These are phyloP conservation scores for Lydus trimaculatus DNA, from an alignment of 2,888 invertebrate genomes.

Conservation along the genomic window DNA sequence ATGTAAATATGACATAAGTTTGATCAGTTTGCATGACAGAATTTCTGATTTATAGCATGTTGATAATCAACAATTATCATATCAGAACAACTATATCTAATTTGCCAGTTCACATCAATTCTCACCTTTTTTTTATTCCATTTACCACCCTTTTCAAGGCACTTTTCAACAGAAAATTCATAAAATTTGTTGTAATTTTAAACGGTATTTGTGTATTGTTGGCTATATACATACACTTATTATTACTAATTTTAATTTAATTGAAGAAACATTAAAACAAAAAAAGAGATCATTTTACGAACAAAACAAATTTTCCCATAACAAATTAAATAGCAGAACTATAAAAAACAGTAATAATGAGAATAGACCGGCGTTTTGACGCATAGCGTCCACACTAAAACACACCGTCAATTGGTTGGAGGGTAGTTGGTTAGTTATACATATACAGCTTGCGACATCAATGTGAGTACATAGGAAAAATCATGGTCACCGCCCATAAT, in stretches of 20 bases:
- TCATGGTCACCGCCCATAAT: no score
- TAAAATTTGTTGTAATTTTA: constrained; percentile 27
- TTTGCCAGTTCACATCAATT: background rate
- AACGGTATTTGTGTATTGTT: background rate
- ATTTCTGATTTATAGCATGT: background rate
- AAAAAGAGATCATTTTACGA: background rate
- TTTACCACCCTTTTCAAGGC: constrained; percentile 41
- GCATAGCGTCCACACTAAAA: constrained; percentile 37
- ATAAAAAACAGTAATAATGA: background rate
- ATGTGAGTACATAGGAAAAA: no score
- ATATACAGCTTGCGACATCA: no score
- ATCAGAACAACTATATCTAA: background rate
- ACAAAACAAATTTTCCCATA: background rate
- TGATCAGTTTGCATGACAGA: background rate
- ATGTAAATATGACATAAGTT: background rate
- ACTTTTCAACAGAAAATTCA: constrained; percentile 45
- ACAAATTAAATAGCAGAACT: background rate
- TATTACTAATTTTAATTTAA: background rate
- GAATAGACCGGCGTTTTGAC: constrained; percentile 38
- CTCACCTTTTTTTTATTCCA: constrained; percentile 41
- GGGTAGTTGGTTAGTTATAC: constrained; percentile 1
- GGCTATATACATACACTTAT: background rate
- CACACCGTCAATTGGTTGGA: constrained; percentile 23
- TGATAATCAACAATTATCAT: background rate
- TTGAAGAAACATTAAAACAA: background rate